These are phyloP conservation scores for Pristionchus fissidentatus DNA, from an alignment of 2,888 invertebrate genomes.

Conservation along the genomic window DNA sequence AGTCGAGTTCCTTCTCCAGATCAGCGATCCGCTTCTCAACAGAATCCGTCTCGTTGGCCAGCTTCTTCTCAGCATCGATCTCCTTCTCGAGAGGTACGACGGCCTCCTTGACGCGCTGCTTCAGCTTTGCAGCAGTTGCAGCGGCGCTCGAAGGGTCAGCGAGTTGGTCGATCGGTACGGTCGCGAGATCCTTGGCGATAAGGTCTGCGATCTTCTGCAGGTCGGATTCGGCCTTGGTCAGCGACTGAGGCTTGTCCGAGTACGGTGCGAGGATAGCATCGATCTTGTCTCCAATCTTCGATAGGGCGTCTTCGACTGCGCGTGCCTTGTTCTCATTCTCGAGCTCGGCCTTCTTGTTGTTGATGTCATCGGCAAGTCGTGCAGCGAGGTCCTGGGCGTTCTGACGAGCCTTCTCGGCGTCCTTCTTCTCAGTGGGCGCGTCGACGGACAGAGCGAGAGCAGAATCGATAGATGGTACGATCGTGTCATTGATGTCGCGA, in stretches of 20 bases:
- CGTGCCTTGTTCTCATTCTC: constrained; percentile 53
- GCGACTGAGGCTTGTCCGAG: constrained; percentile 49
- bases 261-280: constrained; percentile 60
- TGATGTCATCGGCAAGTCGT: constrained; percentile 55
- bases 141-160: constrained; percentile 37
- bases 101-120: constrained; percentile 50
- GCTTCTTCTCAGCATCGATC: constrained; percentile 54
- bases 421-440: constrained; percentile 46
- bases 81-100: constrained; percentile 46
- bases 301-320: constrained; percentile 40
- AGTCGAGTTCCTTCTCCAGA: constrained; percentile 55
- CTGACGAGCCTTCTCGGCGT: constrained; percentile 55
- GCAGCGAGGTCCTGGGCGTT: constrained; percentile 54
- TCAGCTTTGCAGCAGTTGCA: constrained; percentile 49
- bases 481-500: constrained; percentile 11
- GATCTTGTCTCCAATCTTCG: constrained; percentile 59
- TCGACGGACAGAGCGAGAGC: constrained; percentile 29
- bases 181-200: constrained; percentile 24
- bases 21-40: constrained; percentile 51
- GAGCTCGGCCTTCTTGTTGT: constrained; percentile 53
- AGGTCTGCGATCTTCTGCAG: constrained; percentile 37
- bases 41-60: constrained; percentile 54
- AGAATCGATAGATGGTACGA: not conserved
- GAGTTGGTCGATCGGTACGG: constrained; percentile 41
- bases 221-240: constrained; percentile 34